Conservation (phyloP, 2,888 invertebrate species). For the Cloeon dipterum region DNA sequence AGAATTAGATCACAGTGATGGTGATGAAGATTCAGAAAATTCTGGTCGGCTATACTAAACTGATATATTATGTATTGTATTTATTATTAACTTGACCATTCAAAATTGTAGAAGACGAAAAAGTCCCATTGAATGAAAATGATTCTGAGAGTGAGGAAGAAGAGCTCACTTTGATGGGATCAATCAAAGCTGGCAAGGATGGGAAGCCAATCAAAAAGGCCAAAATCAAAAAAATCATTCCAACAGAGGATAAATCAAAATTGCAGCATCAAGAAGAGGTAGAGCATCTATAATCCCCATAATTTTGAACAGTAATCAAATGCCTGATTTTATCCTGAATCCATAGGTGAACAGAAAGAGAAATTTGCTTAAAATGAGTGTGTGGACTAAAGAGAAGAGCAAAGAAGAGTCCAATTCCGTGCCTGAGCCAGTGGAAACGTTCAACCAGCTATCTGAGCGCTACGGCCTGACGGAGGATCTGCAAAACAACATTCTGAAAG, state of each 20-base stretch:
- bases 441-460: conserved; percentile 32
- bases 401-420: too few species aligned
- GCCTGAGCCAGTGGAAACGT: conserved; percentile 49
- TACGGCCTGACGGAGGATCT: conserved; percentile 34
- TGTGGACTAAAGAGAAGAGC: conserved; percentile 30
- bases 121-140: too few species aligned
- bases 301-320: conserved; percentile 1
- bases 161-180: conserved; percentile 18
- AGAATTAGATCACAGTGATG: conserved; percentile 6
- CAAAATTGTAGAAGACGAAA: too few species aligned
- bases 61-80: too few species aligned
- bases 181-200: conserved; percentile 21
- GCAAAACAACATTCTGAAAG: conserved; percentile 39
- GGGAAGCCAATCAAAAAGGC: conserved; percentile 11
- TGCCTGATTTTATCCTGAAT: conserved; percentile 7
- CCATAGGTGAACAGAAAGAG: conserved; percentile 46
- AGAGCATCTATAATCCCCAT: conserved; percentile 14
- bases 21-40: too few species aligned
- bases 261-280: conserved; percentile 24
- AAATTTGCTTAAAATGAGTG: conserved; percentile 52
- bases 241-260: conserved; percentile 21
- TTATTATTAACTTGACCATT: too few species aligned
- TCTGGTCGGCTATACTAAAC: too few species aligned
- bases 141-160: conserved; percentile 1
- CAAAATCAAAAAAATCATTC: conserved; percentile 17